A percentile compares a stretch with the other conserved stretches of the same genome.
Conservation (phyloP, 2,113 vertebrate species). For the Ranitomeya variabilis region DNA sequence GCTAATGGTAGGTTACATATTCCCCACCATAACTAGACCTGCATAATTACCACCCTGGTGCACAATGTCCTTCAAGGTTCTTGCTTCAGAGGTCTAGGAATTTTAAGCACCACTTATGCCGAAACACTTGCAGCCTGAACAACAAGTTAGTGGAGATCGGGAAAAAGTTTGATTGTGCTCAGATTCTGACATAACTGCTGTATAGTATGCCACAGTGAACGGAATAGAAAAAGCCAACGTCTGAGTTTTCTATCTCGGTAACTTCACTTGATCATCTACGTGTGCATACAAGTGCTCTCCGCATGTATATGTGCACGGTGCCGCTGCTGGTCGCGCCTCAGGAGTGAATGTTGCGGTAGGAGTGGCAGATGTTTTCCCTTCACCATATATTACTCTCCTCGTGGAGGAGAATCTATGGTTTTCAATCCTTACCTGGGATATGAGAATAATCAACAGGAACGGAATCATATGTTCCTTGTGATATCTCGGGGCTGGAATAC, state of each 20-base stretch:
- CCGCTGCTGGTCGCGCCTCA: no score
- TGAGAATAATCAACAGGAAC: not conserved
- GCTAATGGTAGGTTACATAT: constrained; percentile 22
- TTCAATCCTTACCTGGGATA: not conserved
- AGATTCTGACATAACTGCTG: not conserved
- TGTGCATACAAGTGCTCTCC: not conserved
- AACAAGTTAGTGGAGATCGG: not conserved
- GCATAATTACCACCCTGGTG: constrained; percentile 17
- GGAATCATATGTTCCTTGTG: not conserved
- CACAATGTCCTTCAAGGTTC: constrained; percentile 31
- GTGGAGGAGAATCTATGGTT: not conserved
- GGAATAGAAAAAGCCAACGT: no score
- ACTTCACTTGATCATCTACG: no score
- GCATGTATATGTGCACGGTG: not conserved
- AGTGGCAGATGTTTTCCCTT: not conserved
- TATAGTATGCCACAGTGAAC: no score
- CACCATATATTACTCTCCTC: not conserved
- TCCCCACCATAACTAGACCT: not conserved
- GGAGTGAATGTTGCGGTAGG: no score
- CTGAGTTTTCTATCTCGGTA: no score
- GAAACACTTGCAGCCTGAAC: constrained; percentile 19
- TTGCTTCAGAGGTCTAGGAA: constrained; percentile 49
- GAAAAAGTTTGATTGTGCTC: not conserved
- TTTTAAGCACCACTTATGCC: constrained; percentile 48
- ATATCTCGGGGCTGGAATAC: not conserved